Percentiles rank a stretch among this genome's conserved stretches.
Evolutionary conservation across 2,888 invertebrate species (phyloP).

Genomic region (Macroteleia sp.): DNA sequence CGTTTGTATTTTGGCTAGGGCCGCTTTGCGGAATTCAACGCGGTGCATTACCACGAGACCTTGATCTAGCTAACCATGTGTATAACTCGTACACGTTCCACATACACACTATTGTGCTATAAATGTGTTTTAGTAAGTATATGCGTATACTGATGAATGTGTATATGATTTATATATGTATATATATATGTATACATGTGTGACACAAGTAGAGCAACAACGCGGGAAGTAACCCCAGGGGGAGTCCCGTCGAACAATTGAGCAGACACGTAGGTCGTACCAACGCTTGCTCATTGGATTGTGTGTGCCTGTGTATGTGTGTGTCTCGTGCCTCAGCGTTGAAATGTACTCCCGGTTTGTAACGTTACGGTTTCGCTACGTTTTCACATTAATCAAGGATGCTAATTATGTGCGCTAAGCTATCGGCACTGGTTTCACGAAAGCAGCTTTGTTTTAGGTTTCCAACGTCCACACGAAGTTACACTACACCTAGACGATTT

Average conservation of each 20-base stretch:
- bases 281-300: constrained; percentile 22
- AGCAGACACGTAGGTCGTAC: constrained; percentile 16
- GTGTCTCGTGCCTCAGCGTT: constrained; percentile 22
- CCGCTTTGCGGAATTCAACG: constrained; percentile 16
- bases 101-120: not conserved
- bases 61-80: constrained; percentile 17
- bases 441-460: constrained; percentile 44
- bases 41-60: constrained; percentile 19
- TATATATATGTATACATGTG: constrained; percentile 5
- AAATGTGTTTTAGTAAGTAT: not conserved
- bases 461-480: constrained; percentile 18
- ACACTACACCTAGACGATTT: constrained; percentile 18
- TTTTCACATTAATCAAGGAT: constrained; percentile 58
- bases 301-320: too few relatives aligned
- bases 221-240: constrained; percentile 21
- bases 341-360: constrained; percentile 49
- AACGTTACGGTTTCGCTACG: constrained; percentile 47
- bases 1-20: constrained; percentile 18
- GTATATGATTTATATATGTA: too few relatives aligned
- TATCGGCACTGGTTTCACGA: constrained; percentile 36
- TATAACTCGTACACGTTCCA: not conserved
- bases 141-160: not conserved
- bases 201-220: not conserved
- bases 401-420: constrained; percentile 58
- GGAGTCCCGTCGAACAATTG: constrained; percentile 38